A percentile compares a stretch with the other conserved stretches of the same genome.
Conservation (phyloP, 1,140 invertebrate genomes). For the Pygmarrhopalites habei region DNA sequence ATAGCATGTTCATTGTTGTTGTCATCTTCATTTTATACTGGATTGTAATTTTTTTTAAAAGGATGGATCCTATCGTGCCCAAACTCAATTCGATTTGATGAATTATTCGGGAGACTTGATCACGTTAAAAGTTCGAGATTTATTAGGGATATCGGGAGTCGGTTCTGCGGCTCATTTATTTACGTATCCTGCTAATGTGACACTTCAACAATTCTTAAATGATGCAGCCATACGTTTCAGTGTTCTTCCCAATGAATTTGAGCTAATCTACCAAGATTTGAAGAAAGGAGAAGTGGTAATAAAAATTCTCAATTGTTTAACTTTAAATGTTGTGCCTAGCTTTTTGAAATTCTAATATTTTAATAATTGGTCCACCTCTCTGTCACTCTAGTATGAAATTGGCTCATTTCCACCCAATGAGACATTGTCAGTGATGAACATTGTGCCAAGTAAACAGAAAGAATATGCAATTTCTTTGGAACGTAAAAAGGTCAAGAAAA, state of each 20-base stretch:
- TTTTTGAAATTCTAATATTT: background rate
- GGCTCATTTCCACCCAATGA: background rate
- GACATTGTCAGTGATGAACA: background rate
- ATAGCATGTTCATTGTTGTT: background rate
- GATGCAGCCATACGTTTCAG: constrained; percentile 11
- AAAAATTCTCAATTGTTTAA: too few species aligned
- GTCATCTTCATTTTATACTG: background rate
- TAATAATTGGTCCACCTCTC: background rate
- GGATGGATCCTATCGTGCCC: background rate
- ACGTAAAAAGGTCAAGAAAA: constrained; percentile 1
- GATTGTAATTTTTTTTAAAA: background rate
- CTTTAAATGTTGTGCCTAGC: background rate
- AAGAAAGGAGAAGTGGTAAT: constrained; percentile 7
- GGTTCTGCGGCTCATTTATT: background rate
- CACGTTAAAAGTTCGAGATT: constrained; percentile 15
- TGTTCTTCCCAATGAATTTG: constrained; percentile 3
- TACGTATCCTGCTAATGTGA: constrained; percentile 13
- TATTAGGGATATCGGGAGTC: background rate
- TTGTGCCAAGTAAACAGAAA: constrained; percentile 8
- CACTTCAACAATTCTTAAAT: constrained; percentile 10
- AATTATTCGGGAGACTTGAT: constrained; percentile 9
- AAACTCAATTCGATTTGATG: background rate
- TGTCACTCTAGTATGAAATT: constrained; percentile 15
- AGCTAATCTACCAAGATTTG: constrained; percentile 20
- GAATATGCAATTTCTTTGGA: constrained; percentile 2